Evolutionary conservation across 2,113 vertebrate genomes (phyloP).

Genomic region (Rhegmatorhina hoffmannsi): DNA sequence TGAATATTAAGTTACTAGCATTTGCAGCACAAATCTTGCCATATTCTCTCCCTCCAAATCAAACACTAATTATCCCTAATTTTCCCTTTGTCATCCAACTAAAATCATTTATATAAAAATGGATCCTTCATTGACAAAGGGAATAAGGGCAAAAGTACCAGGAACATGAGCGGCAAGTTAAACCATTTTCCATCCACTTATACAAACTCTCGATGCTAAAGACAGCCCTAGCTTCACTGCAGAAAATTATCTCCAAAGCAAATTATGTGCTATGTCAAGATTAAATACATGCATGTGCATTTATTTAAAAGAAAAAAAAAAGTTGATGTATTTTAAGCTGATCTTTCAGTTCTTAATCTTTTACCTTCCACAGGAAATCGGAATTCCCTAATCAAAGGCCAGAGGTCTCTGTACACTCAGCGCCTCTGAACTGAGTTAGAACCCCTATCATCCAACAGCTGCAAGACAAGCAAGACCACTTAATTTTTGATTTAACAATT

Average conservation of each 20-base stretch:
- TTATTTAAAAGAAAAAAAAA: neutral
- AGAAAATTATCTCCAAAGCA: constrained; percentile 7
- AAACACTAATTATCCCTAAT: neutral
- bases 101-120: neutral
- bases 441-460: neutral
- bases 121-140: neutral
- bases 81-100: neutral
- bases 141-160: neutral
- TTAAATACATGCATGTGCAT: neutral
- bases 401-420: neutral
- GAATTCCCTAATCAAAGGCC: constrained; percentile 6
- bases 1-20: neutral
- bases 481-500: neutral
- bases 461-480: neutral
- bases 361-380: neutral
- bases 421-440: neutral
- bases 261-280: neutral
- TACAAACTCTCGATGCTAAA: neutral
- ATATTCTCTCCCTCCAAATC: neutral
- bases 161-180: neutral
- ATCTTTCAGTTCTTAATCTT: neutral
- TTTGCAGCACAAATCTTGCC: neutral
- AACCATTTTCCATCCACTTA: constrained; percentile 12
- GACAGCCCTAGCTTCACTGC: neutral
- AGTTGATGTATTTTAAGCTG: neutral